These are phyloP conservation scores for Pachliopta kotzebuea DNA, from an alignment of 2,888 invertebrate genomes.

Conservation along the genomic window DNA sequence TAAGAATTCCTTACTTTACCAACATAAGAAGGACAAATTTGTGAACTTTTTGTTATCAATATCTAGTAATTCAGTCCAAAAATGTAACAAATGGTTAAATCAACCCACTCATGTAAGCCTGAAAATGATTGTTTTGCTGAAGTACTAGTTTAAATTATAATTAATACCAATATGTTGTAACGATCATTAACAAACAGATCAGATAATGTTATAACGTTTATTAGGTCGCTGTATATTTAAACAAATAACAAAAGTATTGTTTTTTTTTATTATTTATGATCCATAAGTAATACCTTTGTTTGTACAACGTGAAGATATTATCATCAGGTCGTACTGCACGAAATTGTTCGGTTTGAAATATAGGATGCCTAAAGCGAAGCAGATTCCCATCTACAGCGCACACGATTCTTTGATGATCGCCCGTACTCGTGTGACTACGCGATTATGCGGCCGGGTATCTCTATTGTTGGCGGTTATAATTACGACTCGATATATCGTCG, in stretches of 20 bases:
- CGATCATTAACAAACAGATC: too few relatives aligned
- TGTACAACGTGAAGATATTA: conserved; percentile 20
- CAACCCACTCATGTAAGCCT: too few relatives aligned
- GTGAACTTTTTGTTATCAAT: not conserved
- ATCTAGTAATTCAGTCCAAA: too few relatives aligned
- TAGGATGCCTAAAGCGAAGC: conserved; percentile 24
- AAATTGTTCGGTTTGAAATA: conserved; percentile 11
- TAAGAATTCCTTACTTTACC: not conserved
- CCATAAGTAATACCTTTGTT: conserved; percentile 18
- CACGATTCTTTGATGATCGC: conserved; percentile 34
- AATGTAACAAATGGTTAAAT: too few relatives aligned
- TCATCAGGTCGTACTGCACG: conserved; percentile 4
- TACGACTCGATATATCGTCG: conserved; percentile 43
- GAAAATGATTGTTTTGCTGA: too few relatives aligned
- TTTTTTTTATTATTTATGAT: conserved; percentile 13
- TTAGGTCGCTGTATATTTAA: not conserved
- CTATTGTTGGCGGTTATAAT: conserved; percentile 47
- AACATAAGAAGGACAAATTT: not conserved
- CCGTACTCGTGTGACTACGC: conserved; percentile 33
- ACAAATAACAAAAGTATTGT: not conserved
- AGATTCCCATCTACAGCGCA: conserved; percentile 21
- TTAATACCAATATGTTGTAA: too few relatives aligned
- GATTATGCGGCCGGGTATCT: conserved; percentile 44
- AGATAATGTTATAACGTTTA: too few relatives aligned
- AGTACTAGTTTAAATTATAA: too few relatives aligned